Conservation (phyloP, 1,140 invertebrate genomes). For the Pseudomyrmex dendroicus region DNA sequence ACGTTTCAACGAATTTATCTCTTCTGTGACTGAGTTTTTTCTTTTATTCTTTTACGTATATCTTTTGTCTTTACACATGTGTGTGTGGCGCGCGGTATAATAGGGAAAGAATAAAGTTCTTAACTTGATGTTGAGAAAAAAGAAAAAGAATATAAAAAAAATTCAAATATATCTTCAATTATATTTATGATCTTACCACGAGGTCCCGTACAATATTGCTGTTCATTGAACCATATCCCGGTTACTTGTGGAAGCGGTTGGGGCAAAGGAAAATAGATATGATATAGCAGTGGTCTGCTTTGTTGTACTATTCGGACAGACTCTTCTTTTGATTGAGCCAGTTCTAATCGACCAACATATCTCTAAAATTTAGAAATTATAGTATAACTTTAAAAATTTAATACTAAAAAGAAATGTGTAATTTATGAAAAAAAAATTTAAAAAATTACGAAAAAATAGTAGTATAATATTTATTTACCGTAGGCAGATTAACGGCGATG, state of each 20-base stretch:
- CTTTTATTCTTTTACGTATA: no score
- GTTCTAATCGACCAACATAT: slow-evolving; percentile 79
- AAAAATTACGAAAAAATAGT: no score
- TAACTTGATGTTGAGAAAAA: no score
- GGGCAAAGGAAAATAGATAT: slow-evolving; percentile 78
- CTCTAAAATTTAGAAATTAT: slow-evolving; percentile 66
- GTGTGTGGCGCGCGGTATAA: no score
- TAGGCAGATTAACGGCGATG: slow-evolving; percentile 71
- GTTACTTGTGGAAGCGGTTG: slow-evolving; percentile 77
- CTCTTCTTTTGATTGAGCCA: slow-evolving; percentile 73
- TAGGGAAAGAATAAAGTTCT: no score
- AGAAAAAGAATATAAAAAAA: no score
- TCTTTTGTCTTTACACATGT: no score
- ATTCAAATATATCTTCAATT: not conserved
- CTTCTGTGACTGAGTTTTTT: no score
- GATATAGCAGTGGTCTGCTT: slow-evolving; percentile 75
- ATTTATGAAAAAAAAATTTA: not conserved
- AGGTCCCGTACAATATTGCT: slow-evolving; percentile 73
- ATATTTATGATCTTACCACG: slow-evolving; percentile 61
- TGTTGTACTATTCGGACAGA: slow-evolving; percentile 69
- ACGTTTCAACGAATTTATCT: no score
- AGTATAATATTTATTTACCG: slow-evolving; percentile 71
- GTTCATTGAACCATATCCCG: slow-evolving; percentile 76
- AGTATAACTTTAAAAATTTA: no score
- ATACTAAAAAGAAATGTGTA: no score